These are phyloP conservation scores for Neosalanx taihuensis DNA, from an alignment of 2,797 vertebrate species.

Conservation along the genomic window DNA sequence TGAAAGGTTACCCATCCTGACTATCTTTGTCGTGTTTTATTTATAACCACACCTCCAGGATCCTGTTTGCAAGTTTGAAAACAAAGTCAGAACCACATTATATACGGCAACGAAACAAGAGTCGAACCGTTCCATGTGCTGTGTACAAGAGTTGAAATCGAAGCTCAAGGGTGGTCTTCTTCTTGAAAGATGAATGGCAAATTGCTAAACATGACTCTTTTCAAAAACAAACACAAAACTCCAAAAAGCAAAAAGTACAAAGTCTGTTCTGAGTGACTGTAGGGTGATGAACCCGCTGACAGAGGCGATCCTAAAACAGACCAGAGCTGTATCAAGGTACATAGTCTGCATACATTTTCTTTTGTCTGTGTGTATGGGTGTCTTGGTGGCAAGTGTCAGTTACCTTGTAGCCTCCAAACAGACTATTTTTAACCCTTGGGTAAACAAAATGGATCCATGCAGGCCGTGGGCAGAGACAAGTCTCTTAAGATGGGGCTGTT, in stretches of 20 bases:
- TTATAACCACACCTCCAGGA: constrained; percentile 49
- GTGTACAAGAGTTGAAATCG: background rate
- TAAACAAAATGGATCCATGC: constrained; percentile 58
- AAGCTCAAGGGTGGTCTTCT: background rate
- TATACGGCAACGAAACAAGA: constrained; percentile 16
- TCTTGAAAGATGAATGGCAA: background rate
- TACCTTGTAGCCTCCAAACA: constrained; percentile 32
- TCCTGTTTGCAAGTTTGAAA: constrained; percentile 25
- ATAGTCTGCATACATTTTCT: constrained; percentile 12
- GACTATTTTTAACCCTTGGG: constrained; percentile 56
- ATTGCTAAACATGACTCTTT: background rate
- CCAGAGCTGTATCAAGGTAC: background rate
- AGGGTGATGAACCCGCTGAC: background rate
- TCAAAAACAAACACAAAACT: background rate
- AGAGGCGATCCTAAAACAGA: background rate
- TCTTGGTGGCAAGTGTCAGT: constrained; percentile 42
- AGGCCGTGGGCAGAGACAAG: constrained; percentile 13
- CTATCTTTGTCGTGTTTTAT: constrained; percentile 56
- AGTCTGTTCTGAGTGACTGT: no score
- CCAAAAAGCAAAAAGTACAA: no score
- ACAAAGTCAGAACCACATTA: constrained; percentile 8
- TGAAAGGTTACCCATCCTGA: constrained; percentile 32
- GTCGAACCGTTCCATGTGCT: constrained; percentile 8
- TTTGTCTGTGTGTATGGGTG: constrained; percentile 32
- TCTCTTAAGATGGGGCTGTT: constrained; percentile 30